phyloP scores from a whole-genome alignment of 2,888 invertebrate genomes.

The Lepidochrysops patricia region DNA sequence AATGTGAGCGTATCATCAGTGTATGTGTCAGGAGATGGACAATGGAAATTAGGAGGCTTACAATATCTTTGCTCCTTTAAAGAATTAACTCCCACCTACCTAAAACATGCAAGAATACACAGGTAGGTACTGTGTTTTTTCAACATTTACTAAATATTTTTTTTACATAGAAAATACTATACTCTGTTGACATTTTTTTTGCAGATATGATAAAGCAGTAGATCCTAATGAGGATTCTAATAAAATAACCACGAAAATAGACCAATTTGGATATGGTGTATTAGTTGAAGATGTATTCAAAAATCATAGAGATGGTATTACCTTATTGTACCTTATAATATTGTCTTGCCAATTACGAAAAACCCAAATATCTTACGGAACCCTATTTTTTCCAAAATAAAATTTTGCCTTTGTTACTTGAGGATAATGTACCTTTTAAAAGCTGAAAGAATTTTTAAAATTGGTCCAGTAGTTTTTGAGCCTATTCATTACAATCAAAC shows the following conservation, averaged over 20 bases:
- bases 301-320: conserved; percentile 71
- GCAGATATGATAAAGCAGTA: conserved; percentile 80
- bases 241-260: conserved; percentile 76
- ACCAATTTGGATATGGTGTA: conserved; percentile 85
- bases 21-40: conserved; percentile 87
- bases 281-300: conserved; percentile 83
- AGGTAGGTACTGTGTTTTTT: conserved; percentile 38
- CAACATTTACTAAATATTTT: too few relatives aligned
- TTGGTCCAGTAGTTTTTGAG: too few relatives aligned
- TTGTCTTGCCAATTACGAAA: too few relatives aligned
- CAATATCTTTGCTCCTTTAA: conserved; percentile 83
- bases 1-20: conserved; percentile 86
- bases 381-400: too few relatives aligned
- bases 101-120: conserved; percentile 79
- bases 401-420: too few relatives aligned
- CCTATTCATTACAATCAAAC: too few relatives aligned
- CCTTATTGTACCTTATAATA: conserved; percentile 11
- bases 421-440: too few relatives aligned
- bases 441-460: too few relatives aligned
- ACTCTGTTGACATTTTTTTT: conserved; percentile 26
- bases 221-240: conserved; percentile 80
- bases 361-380: too few relatives aligned
- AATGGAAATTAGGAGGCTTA: conserved; percentile 91
- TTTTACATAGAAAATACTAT: neutral
- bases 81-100: conserved; percentile 78